Evolutionary conservation across 1,140 invertebrate species (phyloP).

Genomic region (Neuroterus valhalla): DNA sequence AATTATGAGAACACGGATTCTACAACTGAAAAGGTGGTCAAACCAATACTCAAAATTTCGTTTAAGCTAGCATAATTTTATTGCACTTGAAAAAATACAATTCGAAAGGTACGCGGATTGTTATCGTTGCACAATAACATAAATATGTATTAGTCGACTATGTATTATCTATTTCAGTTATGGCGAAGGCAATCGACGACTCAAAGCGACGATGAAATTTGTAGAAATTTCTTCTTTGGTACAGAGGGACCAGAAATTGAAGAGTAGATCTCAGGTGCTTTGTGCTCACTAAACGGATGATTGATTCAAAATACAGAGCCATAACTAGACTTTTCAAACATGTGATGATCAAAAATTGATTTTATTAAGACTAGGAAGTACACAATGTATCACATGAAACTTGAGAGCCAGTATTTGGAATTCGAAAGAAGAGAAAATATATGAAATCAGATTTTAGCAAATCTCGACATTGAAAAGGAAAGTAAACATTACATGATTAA

Average conservation of each 20-base stretch:
- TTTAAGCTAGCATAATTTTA: conserved; percentile 65
- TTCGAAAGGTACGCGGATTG: conserved; percentile 35
- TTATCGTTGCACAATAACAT: conserved; percentile 22
- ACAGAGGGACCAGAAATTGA: conserved; percentile 16
- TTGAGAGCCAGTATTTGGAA: too few species aligned
- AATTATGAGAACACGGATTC: too few species aligned
- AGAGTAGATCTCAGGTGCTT: conserved; percentile 8
- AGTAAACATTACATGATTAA: too few species aligned
- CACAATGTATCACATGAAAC: too few species aligned
- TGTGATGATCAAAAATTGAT: not conserved
- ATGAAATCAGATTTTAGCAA: too few species aligned
- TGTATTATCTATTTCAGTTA: not conserved
- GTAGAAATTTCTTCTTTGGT: conserved; percentile 13
- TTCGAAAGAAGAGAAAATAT: too few species aligned
- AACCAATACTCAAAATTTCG: conserved; percentile 23
- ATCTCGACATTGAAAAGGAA: too few species aligned
- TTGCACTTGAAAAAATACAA: conserved; percentile 70
- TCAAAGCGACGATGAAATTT: conserved; percentile 16
- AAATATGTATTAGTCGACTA: conserved; percentile 5
- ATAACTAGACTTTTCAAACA: not conserved
- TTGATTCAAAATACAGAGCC: not conserved
- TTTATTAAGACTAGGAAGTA: too few species aligned
- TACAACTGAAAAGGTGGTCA: too few species aligned
- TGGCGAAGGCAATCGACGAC: conserved; percentile 1
- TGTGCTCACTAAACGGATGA: not conserved